phyloP scores from a whole-genome alignment of 53 echinoderm and acorn worm species.

The Pentamera pediparva region DNA sequence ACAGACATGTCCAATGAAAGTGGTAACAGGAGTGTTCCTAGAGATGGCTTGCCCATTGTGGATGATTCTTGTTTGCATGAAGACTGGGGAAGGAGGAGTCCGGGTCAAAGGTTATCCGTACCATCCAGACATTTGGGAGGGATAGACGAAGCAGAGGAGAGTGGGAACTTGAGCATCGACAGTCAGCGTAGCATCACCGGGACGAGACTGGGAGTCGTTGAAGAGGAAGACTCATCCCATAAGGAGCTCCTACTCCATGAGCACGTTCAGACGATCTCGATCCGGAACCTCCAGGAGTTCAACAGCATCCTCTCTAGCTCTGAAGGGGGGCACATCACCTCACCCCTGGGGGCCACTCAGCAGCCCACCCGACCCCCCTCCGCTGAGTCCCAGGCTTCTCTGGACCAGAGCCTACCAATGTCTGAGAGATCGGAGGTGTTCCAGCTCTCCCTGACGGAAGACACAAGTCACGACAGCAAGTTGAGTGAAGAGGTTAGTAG shows the following conservation, averaged over 20 bases:
- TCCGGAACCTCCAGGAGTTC: conserved; percentile 65
- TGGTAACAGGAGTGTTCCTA: neutral
- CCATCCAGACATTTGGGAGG: neutral
- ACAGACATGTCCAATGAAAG: too few relatives aligned
- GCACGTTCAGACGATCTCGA: conserved; percentile 70
- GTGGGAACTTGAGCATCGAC: too few relatives aligned
- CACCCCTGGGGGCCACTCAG: conserved; percentile 17
- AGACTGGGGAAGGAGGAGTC: too few relatives aligned
- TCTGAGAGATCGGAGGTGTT: conserved; percentile 65
- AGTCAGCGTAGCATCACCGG: too few relatives aligned
- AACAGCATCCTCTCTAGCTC: conserved; percentile 43
- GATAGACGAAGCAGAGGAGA: too few relatives aligned
- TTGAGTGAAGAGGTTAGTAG: conserved; percentile 2
- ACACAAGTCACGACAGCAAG: conserved; percentile 11
- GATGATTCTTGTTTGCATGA: too few relatives aligned
- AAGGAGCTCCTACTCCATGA: conserved; percentile 55
- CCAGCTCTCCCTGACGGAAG: conserved; percentile 2
- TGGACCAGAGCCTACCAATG: conserved; percentile 63
- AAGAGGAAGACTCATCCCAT: neutral
- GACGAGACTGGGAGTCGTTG: too few relatives aligned
- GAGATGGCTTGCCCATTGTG: neutral
- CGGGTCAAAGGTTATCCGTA: too few relatives aligned
- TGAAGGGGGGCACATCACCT: conserved; percentile 15
- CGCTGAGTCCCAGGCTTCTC: conserved; percentile 31
- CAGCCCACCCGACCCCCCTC: conserved; percentile 29